phyloP scores from a whole-genome alignment of 2,888 invertebrate species.

The Griposia aprilina region DNA sequence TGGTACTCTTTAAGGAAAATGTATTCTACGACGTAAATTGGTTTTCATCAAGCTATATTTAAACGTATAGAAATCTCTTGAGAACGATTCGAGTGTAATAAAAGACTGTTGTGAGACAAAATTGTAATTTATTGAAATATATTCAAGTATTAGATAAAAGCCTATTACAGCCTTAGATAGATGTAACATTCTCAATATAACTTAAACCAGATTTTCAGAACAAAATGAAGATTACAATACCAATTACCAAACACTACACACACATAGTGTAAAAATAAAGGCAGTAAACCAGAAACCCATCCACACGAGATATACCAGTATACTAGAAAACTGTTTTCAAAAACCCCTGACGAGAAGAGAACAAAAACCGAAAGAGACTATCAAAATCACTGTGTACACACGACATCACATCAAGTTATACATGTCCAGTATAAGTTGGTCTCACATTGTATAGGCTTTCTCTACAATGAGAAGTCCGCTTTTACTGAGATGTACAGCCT shows the following conservation, averaged over 20 bases:
- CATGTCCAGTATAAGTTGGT: background rate
- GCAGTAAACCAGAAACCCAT: background rate
- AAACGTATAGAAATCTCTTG: background rate
- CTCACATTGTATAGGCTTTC: background rate
- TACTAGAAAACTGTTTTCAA: conserved; percentile 5
- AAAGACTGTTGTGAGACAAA: background rate
- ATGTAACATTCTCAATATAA: background rate
- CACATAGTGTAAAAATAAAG: background rate
- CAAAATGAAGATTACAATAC: background rate
- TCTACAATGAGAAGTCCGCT: background rate
- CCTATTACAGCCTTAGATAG: background rate
- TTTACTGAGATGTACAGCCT: background rate
- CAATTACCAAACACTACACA: background rate
- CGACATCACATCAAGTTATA: background rate
- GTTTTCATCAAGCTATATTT: background rate
- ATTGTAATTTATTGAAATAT: conserved; percentile 8
- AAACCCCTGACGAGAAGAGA: conserved; percentile 9
- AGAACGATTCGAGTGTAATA: background rate
- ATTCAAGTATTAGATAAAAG: background rate
- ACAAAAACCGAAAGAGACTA: conserved; percentile 36
- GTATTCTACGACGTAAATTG: background rate
- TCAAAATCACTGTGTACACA: conserved; percentile 28
- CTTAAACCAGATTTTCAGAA: background rate
- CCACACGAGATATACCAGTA: background rate
- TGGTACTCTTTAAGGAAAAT: background rate